Evolutionary conservation across 2,888 invertebrate genomes (phyloP).

Genomic region (Chymomyza procnemis): DNA sequence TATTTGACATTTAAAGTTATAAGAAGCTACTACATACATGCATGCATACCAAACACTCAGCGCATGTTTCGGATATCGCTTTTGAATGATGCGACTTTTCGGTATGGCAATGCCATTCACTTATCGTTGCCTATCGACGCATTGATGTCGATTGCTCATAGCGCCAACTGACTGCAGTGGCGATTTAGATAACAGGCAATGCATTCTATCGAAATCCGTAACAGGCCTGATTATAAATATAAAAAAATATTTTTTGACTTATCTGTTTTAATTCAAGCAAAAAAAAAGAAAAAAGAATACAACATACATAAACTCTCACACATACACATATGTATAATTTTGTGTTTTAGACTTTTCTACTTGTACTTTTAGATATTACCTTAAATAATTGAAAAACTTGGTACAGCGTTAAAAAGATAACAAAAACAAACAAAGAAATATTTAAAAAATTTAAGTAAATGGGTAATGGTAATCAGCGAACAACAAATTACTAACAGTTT

Average conservation of each 20-base stretch:
- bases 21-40: constrained; percentile 11
- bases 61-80: too few species aligned
- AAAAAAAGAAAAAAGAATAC: constrained; percentile 1
- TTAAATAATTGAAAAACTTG: constrained; percentile 33
- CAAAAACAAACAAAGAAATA: constrained; percentile 29
- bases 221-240: background rate
- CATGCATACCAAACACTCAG: constrained; percentile 9
- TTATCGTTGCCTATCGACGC: too few species aligned
- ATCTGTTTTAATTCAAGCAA: background rate
- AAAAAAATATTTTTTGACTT: background rate
- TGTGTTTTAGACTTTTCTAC: constrained; percentile 55
- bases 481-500: constrained; percentile 7
- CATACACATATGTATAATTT: constrained; percentile 14
- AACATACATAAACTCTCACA: constrained; percentile 17
- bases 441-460: constrained; percentile 14
- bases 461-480: background rate
- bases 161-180: too few species aligned
- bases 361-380: constrained; percentile 50
- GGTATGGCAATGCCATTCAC: background rate
- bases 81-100: background rate
- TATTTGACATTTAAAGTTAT: constrained; percentile 6
- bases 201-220: too few species aligned
- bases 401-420: constrained; percentile 41
- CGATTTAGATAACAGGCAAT: too few species aligned
- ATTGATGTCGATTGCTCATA: too few species aligned